Base-by-base conservation (phyloP, 2,113 vertebrate genomes). In the Plestiodon gilberti region DNA sequence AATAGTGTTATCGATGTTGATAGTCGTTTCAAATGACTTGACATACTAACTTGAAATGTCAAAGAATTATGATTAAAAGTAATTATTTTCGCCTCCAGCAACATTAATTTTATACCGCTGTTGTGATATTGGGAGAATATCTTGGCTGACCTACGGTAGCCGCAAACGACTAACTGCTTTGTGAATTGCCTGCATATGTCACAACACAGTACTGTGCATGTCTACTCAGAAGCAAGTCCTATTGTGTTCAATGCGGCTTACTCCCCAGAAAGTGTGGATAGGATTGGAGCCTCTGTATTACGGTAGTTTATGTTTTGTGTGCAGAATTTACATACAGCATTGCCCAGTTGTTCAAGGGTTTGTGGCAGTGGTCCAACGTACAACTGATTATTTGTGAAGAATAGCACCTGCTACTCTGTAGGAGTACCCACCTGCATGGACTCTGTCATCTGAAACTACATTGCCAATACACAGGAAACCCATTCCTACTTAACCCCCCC, bases 61-160 rank as follows among this genome's bases (percentile, higher is more conserved):
- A 73, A 81, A 89, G 11, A 14, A 5, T 84, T 87, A 70, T 17
- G 13, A 87, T 84, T 89, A 76, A 88, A 89, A 87, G 89, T 6
- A 57, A 76, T 88, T 89, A 74, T 22, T 69, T 43, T 69, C 75
- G 13, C 71, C 86, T 89, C 35, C 57, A 0, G 13, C 23, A 33
- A 1, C 18, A 55, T 85, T 86, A 75, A 69, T 59, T 89, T 76
- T 79, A 1, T 64, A 57, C 2, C 18, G 23, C 40, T 18, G 7
- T 69, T 33, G 30, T 25, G 17, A 22, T 43, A 35, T 70, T 82
- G 80, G 64, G 18, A 15, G n/a, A 64, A 55, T 35, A 14, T 48
- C 43, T 17, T 30, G 38, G 28, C 18, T 70, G 48, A 33, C 18
- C n/a, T 25, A 23, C 30, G 35, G 18, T 43, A 69, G 20, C 33